Evolutionary conservation across 2,113 vertebrate genomes (phyloP), one percentile per base, ranked within the genome.

Genomic region (Pterocles gutturalis): DNA sequence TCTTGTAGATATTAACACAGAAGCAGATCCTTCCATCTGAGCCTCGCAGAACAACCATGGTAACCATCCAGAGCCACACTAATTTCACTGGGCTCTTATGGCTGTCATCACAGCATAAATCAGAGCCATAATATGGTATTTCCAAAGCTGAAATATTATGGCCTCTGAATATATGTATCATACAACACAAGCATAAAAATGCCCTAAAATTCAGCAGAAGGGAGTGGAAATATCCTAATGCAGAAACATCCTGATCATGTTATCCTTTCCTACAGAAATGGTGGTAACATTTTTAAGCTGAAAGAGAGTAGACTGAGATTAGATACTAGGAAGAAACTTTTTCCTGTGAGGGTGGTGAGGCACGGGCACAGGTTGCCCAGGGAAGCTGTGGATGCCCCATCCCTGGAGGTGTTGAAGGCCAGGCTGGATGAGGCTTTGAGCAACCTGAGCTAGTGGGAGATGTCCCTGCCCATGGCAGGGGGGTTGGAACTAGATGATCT

Each of bases 41-140:
- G 82, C 49, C 80, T 89, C 7, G 5, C 72, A 61, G 72, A 93
- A 94, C 75, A 96, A 76, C 94, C 97, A 95, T 91, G 87, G 94
- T 89, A 97, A 97, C 96, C 94, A 87, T 84, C 43, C 61, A 95
- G 41, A 91, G 53, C 76, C 79, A 94, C 1, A 4, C 9, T 78
- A 88, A 90, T 95, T 94, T 90, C 92, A 84, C 18, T 80, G 81
- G 76, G 67, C 60, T 90, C 24, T 87, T 77, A 57, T 16, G 45
- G 67, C 86, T 93, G 28, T 71, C 45, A 84, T 91, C n/a, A 49
- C 69, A 87, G 77, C 38, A 75, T 38, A 89, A 90, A 87, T 90
- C 73, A 84, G 45, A 95, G 38, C 38, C 41, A 41, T 67, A 75
- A 80, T 29, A 62, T 2, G 11, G 43, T 54, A 82, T 94, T 93